These are phyloP conservation scores for Malurus cyaneus DNA, from an alignment of 2,113 vertebrate genomes.

Conservation along the genomic window DNA sequence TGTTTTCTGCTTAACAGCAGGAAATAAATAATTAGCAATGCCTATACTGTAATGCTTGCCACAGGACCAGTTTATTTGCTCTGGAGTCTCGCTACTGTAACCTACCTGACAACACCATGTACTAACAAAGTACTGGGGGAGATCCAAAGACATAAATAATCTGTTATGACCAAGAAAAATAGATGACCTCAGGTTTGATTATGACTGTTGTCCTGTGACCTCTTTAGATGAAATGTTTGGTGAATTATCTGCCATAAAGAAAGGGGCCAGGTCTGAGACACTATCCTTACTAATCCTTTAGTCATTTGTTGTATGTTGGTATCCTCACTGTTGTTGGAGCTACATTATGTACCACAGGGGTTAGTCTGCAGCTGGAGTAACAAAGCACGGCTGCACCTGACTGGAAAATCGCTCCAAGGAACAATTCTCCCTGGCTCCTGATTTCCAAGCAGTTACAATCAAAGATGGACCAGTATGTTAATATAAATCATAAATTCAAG, in stretches of 20 bases:
- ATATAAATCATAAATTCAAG: background rate
- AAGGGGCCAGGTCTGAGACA: background rate
- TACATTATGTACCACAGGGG: background rate
- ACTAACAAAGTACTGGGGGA: background rate
- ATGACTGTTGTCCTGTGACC: background rate
- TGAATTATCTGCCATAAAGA: background rate
- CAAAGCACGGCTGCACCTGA: background rate
- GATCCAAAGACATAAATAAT: background rate
- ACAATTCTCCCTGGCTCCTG: background rate
- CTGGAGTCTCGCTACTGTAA: constrained; percentile 27
- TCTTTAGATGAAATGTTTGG: background rate
- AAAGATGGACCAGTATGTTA: background rate
- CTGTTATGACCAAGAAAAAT: background rate
- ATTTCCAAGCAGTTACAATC: background rate
- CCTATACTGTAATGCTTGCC: constrained; percentile 52
- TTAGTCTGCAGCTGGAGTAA: background rate
- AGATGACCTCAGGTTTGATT: background rate
- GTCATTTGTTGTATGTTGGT: background rate
- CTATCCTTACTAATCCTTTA: background rate
- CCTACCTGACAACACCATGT: background rate
- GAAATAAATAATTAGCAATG: constrained; percentile 77
- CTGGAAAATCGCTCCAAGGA: background rate
- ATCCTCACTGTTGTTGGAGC: background rate
- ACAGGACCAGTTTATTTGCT: constrained; percentile 32
- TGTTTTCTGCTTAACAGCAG: constrained; percentile 74